Percentiles rank a stretch among this genome's conserved stretches.
phyloP scores from a whole-genome alignment of 2,888 invertebrate species.

The Nysson spinosus region DNA sequence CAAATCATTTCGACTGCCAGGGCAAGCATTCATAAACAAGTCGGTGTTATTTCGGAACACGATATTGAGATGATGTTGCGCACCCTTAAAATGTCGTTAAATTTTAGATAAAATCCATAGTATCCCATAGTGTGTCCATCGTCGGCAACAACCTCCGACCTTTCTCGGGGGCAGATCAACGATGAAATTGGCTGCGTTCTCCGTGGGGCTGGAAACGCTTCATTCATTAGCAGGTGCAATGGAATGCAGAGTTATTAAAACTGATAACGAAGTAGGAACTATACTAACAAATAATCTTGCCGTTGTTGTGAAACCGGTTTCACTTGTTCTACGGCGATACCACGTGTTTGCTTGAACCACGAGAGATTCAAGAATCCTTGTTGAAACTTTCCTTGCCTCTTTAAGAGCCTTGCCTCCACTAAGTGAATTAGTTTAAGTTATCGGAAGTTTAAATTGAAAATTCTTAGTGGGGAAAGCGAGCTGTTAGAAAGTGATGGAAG shows the following conservation, averaged over 20 bases:
- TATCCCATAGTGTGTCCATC: neutral
- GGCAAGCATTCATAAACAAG: no score
- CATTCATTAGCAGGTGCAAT: conserved; percentile 32
- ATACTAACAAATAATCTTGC: neutral
- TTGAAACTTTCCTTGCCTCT: no score
- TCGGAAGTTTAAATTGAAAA: no score
- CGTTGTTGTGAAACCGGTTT: neutral
- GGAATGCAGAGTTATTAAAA: conserved; percentile 19
- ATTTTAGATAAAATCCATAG: conserved; percentile 5
- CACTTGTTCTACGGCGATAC: neutral
- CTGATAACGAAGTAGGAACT: conserved; percentile 10
- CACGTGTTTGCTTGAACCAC: no score
- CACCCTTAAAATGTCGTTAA: conserved; percentile 18
- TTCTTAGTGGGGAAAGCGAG: no score
- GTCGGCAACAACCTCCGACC: conserved; percentile 20
- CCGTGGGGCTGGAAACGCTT: conserved; percentile 8
- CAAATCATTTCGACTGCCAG: no score
- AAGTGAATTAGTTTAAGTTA: neutral
- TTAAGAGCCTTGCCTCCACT: neutral
- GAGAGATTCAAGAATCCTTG: no score
- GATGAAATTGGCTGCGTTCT: conserved; percentile 21
- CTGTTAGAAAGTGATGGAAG: no score
- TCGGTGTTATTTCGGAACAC: neutral
- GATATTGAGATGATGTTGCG: conserved; percentile 13
- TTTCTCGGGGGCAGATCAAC: conserved; percentile 31